Evolutionary conservation across 2,797 vertebrate species (phyloP).

Genomic region (Cryptoprocta ferox): DNA sequence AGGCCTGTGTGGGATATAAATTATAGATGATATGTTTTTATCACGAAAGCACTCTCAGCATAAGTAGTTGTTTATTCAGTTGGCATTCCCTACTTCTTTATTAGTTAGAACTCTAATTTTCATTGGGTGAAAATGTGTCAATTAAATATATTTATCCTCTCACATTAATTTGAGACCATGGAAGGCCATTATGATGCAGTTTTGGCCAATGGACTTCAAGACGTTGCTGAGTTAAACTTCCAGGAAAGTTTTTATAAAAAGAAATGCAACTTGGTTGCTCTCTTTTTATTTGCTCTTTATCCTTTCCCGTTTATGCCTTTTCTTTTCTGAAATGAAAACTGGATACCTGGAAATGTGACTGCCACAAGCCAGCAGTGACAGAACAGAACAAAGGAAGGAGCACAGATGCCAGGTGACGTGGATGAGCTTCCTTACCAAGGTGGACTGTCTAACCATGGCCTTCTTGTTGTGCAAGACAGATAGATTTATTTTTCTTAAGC

Average conservation of each 20-base stretch:
- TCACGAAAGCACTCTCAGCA: neutral
- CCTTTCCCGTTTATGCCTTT: neutral
- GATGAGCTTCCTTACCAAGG: neutral
- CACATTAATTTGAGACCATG: neutral
- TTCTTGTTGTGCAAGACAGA: neutral
- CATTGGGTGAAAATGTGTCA: neutral
- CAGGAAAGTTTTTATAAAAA: neutral
- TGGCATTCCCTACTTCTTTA: neutral
- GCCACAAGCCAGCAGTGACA: neutral
- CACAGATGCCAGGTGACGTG: too few species aligned
- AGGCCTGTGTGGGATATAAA: neutral
- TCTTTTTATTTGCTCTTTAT: neutral
- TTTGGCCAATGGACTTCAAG: neutral
- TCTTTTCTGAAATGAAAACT: neutral
- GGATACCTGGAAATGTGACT: neutral
- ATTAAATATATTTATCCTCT: neutral
- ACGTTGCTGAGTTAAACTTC: neutral
- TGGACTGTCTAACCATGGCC: neutral
- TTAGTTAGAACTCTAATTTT: neutral
- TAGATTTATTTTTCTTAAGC: neutral
- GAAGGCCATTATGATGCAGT: neutral
- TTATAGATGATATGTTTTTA: neutral
- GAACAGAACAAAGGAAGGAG: neutral
- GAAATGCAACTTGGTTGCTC: neutral
- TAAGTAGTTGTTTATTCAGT: neutral